Evolutionary conservation across 2,797 vertebrate species (phyloP), one percentile per base, ranked within the genome.

Genomic region (Phataginus tetradactyla): DNA sequence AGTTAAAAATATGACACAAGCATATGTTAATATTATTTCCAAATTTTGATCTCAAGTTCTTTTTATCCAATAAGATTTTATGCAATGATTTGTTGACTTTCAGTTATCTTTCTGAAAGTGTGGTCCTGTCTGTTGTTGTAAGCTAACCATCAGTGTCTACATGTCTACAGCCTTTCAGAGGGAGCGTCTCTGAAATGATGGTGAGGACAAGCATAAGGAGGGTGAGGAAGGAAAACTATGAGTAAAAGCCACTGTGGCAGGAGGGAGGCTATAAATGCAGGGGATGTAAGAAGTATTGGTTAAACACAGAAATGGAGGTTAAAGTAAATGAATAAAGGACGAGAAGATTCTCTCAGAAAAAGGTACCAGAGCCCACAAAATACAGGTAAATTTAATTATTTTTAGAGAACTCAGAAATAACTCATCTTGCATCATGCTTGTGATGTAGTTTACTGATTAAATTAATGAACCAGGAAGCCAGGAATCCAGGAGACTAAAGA

Each of bases 351-450:
- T 79, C 15, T 90, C 57, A 42, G n/a, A 61, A 42, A 87, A 91
- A 92, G 4, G 20, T 39, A 68, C 11, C 29, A 63, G 18, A 79
- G 17, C 49, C 75, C 87, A 84, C 25, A 83, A 83, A 86, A 15
- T 94, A 64, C 17, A 92, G 23, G 32, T 15, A 91, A 25, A 59
- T 75, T 94, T 87, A 57, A 69, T 88, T 85, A 84, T 45, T 75
- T 95, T 75, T 53, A 45, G 49, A 66, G 68, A 75, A 68, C 14
- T 1, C 39, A 57, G 45, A 91, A 77, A 34, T 66, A 94, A 53
- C 7, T 72, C 45, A 85, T 57, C 45, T 18, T 79, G 7, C 11
- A 61, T 57, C 20, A 72, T 64, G 25, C 4, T 69, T 59, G 15
- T 69, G 69, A 93, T 34, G 18, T 61, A 72, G 21, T 55, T 61